These are phyloP conservation scores for Cheumatopsyche charites DNA, from an alignment of 1,140 invertebrate genomes.

Conservation along the genomic window DNA sequence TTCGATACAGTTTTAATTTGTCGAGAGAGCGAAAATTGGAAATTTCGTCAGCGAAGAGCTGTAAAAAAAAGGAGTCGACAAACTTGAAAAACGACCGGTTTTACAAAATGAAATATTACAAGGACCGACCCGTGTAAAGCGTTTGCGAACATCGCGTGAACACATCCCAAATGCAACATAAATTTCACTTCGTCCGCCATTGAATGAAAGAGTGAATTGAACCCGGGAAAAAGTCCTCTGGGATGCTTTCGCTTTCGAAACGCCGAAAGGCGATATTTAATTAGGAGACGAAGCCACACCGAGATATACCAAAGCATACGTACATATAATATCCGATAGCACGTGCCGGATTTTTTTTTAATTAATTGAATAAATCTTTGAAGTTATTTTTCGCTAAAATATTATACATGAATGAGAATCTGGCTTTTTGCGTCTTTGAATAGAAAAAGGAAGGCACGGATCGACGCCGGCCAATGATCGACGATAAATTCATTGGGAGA, in stretches of 20 bases:
- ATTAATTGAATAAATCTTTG: not conserved
- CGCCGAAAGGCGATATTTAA: slow-evolving; percentile 27
- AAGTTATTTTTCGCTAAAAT: not conserved
- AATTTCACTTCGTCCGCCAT: not conserved
- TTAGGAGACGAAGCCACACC: not conserved
- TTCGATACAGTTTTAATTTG: too few relatives aligned
- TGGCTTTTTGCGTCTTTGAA: not conserved
- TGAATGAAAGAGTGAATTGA: slow-evolving; percentile 24
- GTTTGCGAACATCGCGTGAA: slow-evolving; percentile 9
- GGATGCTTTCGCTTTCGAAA: slow-evolving; percentile 27
- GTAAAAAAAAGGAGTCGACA: not conserved
- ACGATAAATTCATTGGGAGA: not conserved
- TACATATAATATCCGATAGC: not conserved
- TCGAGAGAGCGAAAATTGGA: too few relatives aligned
- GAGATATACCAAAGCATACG: not conserved
- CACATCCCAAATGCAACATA: slow-evolving; percentile 25
- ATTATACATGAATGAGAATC: not conserved
- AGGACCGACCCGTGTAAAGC: not conserved
- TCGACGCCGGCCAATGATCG: not conserved
- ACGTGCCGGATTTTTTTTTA: not conserved
- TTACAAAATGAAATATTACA: slow-evolving; percentile 20
- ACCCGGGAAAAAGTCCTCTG: slow-evolving; percentile 19
- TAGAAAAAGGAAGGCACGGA: not conserved
- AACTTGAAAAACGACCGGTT: slow-evolving; percentile 14
- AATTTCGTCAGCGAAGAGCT: too few relatives aligned